These are phyloP conservation scores for Brenthis hecate DNA, from an alignment of 2,888 invertebrate species.

Conservation along the genomic window DNA sequence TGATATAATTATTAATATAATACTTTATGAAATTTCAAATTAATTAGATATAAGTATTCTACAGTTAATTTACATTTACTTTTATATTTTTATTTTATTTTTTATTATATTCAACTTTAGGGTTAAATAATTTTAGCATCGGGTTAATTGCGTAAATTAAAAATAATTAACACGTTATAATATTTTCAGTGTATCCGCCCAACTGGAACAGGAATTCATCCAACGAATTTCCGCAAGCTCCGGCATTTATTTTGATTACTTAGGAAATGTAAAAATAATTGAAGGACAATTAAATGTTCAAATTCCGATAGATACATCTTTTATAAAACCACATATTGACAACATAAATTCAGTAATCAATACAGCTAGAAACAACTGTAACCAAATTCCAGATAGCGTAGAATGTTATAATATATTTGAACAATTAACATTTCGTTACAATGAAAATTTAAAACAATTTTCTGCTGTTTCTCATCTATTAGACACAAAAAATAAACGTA, in stretches of 20 bases:
- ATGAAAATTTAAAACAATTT: constrained; percentile 32
- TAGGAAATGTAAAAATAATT: constrained; percentile 37
- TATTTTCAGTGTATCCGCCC: constrained; percentile 3
- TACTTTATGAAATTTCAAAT: no score
- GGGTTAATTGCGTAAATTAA: no score
- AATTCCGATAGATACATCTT: constrained; percentile 38
- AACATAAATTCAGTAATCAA: constrained; percentile 25
- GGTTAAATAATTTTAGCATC: no score
- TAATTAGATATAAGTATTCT: no score
- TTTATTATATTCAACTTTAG: no score
- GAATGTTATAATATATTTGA: constrained; percentile 31
- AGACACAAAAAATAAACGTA: constrained; percentile 31
- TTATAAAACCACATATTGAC: constrained; percentile 37
- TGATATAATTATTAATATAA: no score
- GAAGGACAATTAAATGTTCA: constrained; percentile 30
- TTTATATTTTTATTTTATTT: no score
- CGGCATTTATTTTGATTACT: constrained; percentile 41
- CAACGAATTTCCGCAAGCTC: constrained; percentile 30
- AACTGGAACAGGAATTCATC: constrained; percentile 29
- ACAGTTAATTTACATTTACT: no score
- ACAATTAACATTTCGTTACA: constrained; percentile 23
- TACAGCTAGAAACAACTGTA: neutral
- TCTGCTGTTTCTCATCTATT: constrained; percentile 39
- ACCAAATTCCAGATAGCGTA: neutral
- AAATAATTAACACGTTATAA: neutral